Percentiles rank a stretch among this genome's conserved stretches.
Evolutionary conservation across 2,888 invertebrate genomes (phyloP).

Genomic region (Gymnosoma rotundatum): DNA sequence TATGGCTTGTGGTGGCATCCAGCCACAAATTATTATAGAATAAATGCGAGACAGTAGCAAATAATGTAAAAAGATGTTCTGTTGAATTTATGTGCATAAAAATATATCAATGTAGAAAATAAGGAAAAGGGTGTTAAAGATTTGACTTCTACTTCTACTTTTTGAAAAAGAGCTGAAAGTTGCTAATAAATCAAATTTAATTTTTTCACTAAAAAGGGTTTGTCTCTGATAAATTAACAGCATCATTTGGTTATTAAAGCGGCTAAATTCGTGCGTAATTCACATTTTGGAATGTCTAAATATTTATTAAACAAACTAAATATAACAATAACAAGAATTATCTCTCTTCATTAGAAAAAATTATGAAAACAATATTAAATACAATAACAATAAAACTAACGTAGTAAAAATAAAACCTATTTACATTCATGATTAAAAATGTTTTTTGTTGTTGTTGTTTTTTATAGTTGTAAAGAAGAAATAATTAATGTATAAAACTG

Average conservation of each 20-base stretch:
- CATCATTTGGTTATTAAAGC: constrained; percentile 5
- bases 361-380: too few relatives aligned
- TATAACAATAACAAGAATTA: constrained; percentile 4
- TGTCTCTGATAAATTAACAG: constrained; percentile 15
- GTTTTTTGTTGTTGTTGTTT: neutral
- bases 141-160: neutral
- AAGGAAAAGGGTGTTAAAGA: neutral
- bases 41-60: too few relatives aligned
- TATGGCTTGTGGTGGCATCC: too few relatives aligned
- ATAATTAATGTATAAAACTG: constrained; percentile 21
- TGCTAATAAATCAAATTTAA: neutral
- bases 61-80: too few relatives aligned
- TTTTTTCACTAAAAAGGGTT: neutral
- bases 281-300: constrained; percentile 20
- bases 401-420: constrained; percentile 8
- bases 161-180: neutral
- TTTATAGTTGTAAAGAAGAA: constrained; percentile 39
- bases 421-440: constrained; percentile 9
- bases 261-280: constrained; percentile 12
- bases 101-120: too few relatives aligned
- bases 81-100: too few relatives aligned
- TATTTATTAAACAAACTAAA: neutral
- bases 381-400: constrained; percentile 17
- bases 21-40: too few relatives aligned
- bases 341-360: constrained; percentile 13